Base-by-base conservation (phyloP, 1,140 invertebrate species). In the Hyles euphorbiae region DNA sequence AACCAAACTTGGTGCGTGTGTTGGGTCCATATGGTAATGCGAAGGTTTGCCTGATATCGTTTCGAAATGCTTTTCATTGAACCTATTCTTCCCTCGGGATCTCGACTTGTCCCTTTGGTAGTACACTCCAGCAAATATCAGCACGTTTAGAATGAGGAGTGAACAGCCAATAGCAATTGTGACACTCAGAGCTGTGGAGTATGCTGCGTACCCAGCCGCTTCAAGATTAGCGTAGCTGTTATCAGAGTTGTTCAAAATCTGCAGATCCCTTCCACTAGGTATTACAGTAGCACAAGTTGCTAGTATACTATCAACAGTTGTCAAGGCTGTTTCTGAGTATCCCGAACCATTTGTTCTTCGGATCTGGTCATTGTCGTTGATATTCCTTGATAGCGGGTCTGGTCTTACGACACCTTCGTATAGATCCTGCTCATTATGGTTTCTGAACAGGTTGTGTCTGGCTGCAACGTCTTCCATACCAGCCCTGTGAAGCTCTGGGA, bases 121-220 rank as follows among this genome's bases (percentile, higher is more conserved):
- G 81, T 96, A 97, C 2, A 97, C 94, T 2, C 91, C 95, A 46
- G 95, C 95, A 69, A 97, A 97, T 64, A 97, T 96, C 3, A 97
- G 90, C 6, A 97, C 93, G 79, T 97, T 97, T 6, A 97, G 86
- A 52, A 97, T 94, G 9, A 97, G 90, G 11, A 98, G 85, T 0
- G 94, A 95, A 74, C 96, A 97, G 2, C 96, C 96, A 34, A 98
- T 95, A 2, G 95, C 95, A 62, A 98, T 96, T 3, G 96, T 97
- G 4, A 97, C 94, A 72, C 94, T 95, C 3, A 97, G 81, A 3
- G 95, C 95, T 1, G 95, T 96, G 3, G 94, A 95, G 76, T 96
- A 96, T 0, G 94, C 93, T 0, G 93, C 93, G 70, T 94, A 94
- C 61, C 94, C 93, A n/a, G 94, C 94, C 0, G 93, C 94, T 80